Evolutionary conservation across 2,113 vertebrate species (phyloP), one percentile per base, ranked within the genome.

Genomic region (Anguilla rostrata): DNA sequence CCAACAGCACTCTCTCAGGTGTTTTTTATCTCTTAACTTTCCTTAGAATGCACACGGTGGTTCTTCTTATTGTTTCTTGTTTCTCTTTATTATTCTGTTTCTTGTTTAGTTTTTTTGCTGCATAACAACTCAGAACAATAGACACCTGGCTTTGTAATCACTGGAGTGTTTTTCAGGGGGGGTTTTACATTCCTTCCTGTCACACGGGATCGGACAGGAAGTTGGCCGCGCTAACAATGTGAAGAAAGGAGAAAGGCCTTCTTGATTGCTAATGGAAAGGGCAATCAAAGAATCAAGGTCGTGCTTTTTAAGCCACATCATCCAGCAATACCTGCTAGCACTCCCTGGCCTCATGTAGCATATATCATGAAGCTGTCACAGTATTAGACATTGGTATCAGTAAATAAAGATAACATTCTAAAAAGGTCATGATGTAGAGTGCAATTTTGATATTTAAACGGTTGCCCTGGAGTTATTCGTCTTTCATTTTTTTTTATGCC

Each of bases 91-190:
- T 56, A 12, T 56, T 56, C 15, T 56, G 53, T 56, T 56, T 56
- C 3, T 56, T 56, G 8, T 56, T 15, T 56, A 0, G 8, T 26
- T 75, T 34, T 82, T 81, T 29, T 81, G 2, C 46, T 82, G 20
- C 43, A 49, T 41, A 82, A 82, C 3, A 11, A 5, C 46, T 41
- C 41, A n/a, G 41, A 82, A 82, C 81, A 82, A 82, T 82, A 49
- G 81, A 5, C 41, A 82, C 46, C 41, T 43, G 26, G 81, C 9
- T 82, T 82, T 82, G 43, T 82, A 26, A 81, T 82, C 81, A 75
- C n/a, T 53, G 39, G 15, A 81, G 22, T 81, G 81, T 53, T 82
- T 82, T 82, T 41, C 43, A 14, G 11, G 11, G 22, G 40, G n/a
- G 81, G 43, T 8, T 22, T 49, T 82, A 3, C 18, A 66, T 20